Conservation (phyloP, 2,113 vertebrate genomes). For the Thalassarche chlororhynchos region DNA sequence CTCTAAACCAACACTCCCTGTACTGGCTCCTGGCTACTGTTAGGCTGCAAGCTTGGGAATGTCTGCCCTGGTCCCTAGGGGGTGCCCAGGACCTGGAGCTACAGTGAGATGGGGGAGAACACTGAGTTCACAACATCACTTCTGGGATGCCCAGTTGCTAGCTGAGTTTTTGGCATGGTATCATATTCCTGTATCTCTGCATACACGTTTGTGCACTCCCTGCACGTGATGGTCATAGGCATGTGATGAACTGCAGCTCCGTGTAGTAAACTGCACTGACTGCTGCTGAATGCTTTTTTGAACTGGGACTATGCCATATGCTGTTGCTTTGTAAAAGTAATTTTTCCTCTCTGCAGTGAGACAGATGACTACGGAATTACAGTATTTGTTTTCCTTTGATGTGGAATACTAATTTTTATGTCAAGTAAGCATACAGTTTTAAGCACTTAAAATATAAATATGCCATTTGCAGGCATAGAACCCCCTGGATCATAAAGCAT, state of each 20-base stretch:
- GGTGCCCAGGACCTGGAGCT: rapidly evolving
- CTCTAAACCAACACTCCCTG: rapidly evolving
- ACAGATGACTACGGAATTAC: background rate
- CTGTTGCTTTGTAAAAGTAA: background rate
- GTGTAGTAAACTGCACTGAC: background rate
- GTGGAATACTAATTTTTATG: background rate
- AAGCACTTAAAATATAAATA: background rate
- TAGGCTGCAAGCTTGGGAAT: background rate
- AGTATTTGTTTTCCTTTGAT: background rate
- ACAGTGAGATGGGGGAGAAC: rapidly evolving
- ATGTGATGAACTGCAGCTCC: background rate
- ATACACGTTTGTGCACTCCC: no score
- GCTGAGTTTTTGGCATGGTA: background rate
- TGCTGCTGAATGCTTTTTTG: background rate
- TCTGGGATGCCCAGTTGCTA: background rate
- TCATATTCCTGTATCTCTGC: background rate
- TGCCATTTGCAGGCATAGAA: background rate
- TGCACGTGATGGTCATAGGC: background rate
- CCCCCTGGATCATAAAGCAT: background rate
- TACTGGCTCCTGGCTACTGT: background rate
- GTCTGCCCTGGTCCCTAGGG: background rate
- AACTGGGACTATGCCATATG: background rate
- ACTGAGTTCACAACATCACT: background rate
- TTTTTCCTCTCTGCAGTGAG: background rate
- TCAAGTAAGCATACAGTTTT: background rate